Evolutionary conservation across 2,797 vertebrate genomes (phyloP).

Genomic region (Etheostoma nigrum): DNA sequence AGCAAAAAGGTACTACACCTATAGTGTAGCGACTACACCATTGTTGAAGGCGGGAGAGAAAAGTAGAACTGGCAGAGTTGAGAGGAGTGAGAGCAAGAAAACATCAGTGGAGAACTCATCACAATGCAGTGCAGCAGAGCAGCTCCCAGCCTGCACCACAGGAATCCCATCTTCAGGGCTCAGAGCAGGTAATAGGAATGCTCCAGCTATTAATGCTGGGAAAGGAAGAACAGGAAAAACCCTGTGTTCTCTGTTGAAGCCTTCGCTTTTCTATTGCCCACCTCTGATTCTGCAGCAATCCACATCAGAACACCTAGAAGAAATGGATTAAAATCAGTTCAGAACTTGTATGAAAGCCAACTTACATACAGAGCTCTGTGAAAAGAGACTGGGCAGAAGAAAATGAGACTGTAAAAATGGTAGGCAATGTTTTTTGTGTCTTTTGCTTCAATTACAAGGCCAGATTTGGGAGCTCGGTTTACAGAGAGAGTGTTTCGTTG

Average conservation of each 20-base stretch:
- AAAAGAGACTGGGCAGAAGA: slow-evolving; percentile 14
- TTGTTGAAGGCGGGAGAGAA: slow-evolving; percentile 61
- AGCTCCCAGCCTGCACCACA: slow-evolving; percentile 80
- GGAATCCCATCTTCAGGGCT: slow-evolving; percentile 86
- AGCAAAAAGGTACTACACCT: slow-evolving; percentile 45
- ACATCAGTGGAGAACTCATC: slow-evolving; percentile 87
- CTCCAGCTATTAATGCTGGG: slow-evolving; percentile 84
- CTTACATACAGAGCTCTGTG: slow-evolving; percentile 25
- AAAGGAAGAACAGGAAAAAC: slow-evolving; percentile 79
- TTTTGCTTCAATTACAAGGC: slow-evolving; percentile 10
- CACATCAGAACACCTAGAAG: slow-evolving; percentile 41
- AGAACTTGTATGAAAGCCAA: slow-evolving; percentile 24
- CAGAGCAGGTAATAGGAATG: slow-evolving; percentile 86
- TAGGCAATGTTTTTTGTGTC: slow-evolving; percentile 15
- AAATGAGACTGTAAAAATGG: slow-evolving; percentile 29
- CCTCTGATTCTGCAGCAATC: slow-evolving; percentile 64
- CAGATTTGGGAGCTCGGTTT: slow-evolving; percentile 20
- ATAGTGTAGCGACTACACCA: slow-evolving; percentile 51
- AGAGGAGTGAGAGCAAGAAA: slow-evolving; percentile 78
- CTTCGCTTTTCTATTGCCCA: slow-evolving; percentile 68
- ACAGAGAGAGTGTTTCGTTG: neutral
- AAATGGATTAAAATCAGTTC: slow-evolving; percentile 62
- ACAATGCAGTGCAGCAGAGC: slow-evolving; percentile 83
- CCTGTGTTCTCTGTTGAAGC: slow-evolving; percentile 73
- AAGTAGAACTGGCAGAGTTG: slow-evolving; percentile 80